Evolutionary conservation across 2,888 invertebrate species (phyloP).

Genomic region (Resseliella maxima): DNA sequence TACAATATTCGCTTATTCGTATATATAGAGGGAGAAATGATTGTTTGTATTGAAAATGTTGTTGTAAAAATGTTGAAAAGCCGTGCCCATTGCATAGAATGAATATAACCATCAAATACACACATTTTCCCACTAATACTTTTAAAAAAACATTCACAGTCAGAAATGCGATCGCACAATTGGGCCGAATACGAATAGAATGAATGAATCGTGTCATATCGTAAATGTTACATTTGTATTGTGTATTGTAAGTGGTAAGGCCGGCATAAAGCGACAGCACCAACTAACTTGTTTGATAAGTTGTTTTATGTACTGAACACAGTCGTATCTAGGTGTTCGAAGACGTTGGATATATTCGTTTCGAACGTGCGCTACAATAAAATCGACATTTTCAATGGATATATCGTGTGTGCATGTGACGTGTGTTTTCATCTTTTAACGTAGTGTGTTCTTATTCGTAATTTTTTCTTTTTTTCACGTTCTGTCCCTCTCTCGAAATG

Average conservation of each 20-base stretch:
- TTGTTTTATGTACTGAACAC: conserved; percentile 56
- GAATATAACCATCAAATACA: not conserved
- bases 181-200: not conserved
- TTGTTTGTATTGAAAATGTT: not conserved
- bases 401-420: conserved; percentile 1
- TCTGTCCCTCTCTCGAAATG: not conserved
- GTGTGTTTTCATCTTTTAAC: not conserved
- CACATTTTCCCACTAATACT: not conserved
- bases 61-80: not conserved
- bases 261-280: conserved; percentile 42
- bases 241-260: not conserved
- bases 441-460: not conserved
- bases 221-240: not conserved
- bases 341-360: conserved; percentile 58
- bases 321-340: conserved; percentile 60
- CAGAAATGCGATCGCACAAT: not conserved
- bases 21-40: not conserved
- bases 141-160: not conserved
- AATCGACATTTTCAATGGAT: not conserved
- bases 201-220: not conserved
- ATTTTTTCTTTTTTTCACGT: not conserved
- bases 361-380: conserved; percentile 36
- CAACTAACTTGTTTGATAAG: conserved; percentile 54
- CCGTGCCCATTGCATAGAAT: conserved; percentile 11
- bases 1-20: not conserved